Conservation (phyloP, 2,113 vertebrate genomes). For the Paradisaea rubra region DNA sequence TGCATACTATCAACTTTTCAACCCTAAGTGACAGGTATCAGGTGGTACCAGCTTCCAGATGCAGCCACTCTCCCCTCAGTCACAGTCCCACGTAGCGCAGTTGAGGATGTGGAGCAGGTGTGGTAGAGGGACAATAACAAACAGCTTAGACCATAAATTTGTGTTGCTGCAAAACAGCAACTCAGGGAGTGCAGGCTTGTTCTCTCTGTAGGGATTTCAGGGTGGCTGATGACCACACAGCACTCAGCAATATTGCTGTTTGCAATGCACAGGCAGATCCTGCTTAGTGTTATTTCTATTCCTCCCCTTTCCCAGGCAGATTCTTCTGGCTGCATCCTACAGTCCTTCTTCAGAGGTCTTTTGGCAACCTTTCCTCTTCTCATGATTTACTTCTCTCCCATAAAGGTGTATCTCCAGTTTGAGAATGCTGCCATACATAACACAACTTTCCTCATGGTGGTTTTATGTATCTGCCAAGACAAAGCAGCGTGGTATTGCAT, state of each 20-base stretch:
- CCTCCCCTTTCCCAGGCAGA: background rate
- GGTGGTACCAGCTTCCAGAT: background rate
- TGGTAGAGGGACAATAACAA: background rate
- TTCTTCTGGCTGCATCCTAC: background rate
- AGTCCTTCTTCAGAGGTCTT: background rate
- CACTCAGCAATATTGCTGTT: background rate
- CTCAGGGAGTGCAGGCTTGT: fast-evolving
- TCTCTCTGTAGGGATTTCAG: background rate
- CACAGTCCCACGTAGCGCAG: background rate
- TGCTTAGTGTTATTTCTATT: background rate
- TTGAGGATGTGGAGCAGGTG: background rate
- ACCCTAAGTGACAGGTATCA: background rate
- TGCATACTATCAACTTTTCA: background rate
- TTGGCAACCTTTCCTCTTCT: background rate
- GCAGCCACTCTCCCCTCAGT: background rate
- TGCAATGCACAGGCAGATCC: background rate
- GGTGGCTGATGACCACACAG: background rate
- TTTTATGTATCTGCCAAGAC: background rate
- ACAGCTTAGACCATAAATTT: background rate
- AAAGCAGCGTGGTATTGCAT: background rate
- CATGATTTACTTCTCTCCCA: background rate
- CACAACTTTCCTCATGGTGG: background rate
- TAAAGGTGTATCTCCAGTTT: background rate
- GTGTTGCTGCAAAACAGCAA: background rate
- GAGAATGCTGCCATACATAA: background rate